Base-by-base conservation (phyloP, 2,888 invertebrate genomes). In the Dicranocentrus wangi region DNA sequence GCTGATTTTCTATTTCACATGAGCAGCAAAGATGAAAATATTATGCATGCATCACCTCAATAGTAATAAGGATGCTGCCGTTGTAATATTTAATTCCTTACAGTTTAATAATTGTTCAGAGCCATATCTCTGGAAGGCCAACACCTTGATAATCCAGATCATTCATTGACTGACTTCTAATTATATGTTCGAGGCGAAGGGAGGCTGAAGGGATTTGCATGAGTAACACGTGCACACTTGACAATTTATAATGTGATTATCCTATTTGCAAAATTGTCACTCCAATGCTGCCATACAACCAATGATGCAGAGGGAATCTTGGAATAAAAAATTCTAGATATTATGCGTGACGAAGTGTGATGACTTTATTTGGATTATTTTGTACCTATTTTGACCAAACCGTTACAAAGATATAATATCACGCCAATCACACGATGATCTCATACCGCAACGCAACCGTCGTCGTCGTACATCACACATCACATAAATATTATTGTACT, bases 201-300 rank as follows among this genome's bases (percentile, higher is more conserved):
- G 47, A 68, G 68, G 27, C 1, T 23, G 68, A 43, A 42, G 13
- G 39, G 13, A 19, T 13, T 39, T 66, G 43, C 32, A 53, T 55
- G 70, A 55, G 60, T 42, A 58, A 58, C 58, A 58, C 70, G 70
- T 70, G 70, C 63, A 63, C 15, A 21, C 19, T 21, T 10, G 17
- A 21, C 60, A 60, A 60, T 2, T 28, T 60, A 13, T n/a, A 7
- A 7, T 58, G 19, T 51, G 25, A 55, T 55, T 55, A 47, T 47
- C 32, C 10, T 32, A 10, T 10, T 47, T 15, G 23, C 55, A 23
- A 23, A 23, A 63, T 63, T 42, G 42, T 60, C 17, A 60, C 17
- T 63, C 19, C 3, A 61, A 7, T 2, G 32, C 27, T 13, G 15
- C n/a, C n/a, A 47, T 23, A 19, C 23, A 7, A 55, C 2, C 7